Percentiles rank a stretch among this genome's conserved stretches.
Conservation (phyloP, 2,797 vertebrate genomes). For the Ispidina lecontei region DNA sequence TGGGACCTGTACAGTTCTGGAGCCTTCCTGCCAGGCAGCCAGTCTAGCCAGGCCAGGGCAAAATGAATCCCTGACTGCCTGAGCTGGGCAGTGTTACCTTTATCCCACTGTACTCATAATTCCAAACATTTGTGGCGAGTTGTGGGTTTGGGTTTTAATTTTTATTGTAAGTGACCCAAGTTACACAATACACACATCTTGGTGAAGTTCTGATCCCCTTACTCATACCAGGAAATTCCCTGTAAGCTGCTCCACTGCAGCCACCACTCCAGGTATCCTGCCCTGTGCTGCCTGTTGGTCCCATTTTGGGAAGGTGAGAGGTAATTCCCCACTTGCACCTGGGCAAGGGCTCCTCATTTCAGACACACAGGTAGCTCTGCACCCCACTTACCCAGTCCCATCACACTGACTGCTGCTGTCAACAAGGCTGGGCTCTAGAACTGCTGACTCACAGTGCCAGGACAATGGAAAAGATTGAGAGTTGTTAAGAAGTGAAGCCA, state of each 20-base stretch:
- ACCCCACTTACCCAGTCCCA: neutral
- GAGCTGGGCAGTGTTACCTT: neutral
- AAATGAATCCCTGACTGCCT: neutral
- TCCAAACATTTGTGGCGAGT: neutral
- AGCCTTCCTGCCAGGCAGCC: neutral
- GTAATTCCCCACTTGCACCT: neutral
- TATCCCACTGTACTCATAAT: neutral
- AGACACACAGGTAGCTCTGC: neutral
- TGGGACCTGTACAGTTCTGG: neutral
- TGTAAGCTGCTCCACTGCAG: neutral
- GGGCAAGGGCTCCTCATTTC: conserved; percentile 16
- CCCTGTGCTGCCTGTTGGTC: neutral
- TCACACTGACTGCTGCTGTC: conserved; percentile 1
- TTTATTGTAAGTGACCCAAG: neutral
- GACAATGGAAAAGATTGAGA: conserved; percentile 14
- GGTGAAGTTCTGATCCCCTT: neutral
- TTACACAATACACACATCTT: neutral
- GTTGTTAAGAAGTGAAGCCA: conserved; percentile 16
- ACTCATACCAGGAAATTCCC: neutral
- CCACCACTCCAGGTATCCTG: neutral
- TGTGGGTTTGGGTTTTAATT: neutral
- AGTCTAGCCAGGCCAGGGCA: neutral
- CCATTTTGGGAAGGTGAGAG: neutral
- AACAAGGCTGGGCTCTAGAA: conserved; percentile 30
- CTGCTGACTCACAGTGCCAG: conserved; percentile 55